phyloP scores from a whole-genome alignment of 2,113 vertebrate genomes.

The Bungarus multicinctus region DNA sequence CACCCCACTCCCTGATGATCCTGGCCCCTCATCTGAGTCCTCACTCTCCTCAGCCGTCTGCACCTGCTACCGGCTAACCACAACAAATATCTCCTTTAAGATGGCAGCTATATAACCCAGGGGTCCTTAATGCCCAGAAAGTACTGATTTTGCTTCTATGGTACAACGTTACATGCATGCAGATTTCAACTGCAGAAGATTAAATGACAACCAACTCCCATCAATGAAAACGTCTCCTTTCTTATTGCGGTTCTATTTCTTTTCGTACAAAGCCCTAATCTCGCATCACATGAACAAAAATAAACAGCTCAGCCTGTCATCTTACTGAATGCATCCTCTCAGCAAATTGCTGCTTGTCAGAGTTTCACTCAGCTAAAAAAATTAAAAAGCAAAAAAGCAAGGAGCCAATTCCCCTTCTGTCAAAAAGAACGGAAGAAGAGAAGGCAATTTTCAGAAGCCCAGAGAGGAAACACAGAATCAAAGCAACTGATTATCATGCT shows the following conservation, averaged over 20 bases:
- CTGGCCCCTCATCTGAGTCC: too few relatives aligned
- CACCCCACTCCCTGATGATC: too few relatives aligned
- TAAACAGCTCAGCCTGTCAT: background rate
- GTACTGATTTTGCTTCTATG: background rate
- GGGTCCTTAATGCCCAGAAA: too few relatives aligned
- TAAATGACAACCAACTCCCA: background rate
- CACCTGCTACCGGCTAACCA: too few relatives aligned
- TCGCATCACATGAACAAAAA: background rate
- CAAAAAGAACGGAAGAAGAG: background rate
- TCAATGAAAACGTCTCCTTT: background rate
- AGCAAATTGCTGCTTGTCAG: background rate
- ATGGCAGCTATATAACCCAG: background rate
- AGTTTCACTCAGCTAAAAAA: background rate
- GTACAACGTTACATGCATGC: background rate
- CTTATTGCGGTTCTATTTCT: background rate
- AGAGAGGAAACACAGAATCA: background rate
- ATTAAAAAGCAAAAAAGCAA: background rate
- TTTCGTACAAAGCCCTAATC: background rate
- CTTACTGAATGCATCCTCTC: background rate
- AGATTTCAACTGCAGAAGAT: background rate
- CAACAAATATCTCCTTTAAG: background rate
- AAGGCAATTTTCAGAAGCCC: background rate
- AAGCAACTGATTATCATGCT: background rate
- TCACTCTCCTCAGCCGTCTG: too few relatives aligned
- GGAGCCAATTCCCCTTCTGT: background rate